Percentiles rank a stretch among this genome's conserved stretches.
These are phyloP conservation scores for Molossus molossus DNA, from an alignment of 2,797 vertebrate genomes.

Conservation along the genomic window DNA sequence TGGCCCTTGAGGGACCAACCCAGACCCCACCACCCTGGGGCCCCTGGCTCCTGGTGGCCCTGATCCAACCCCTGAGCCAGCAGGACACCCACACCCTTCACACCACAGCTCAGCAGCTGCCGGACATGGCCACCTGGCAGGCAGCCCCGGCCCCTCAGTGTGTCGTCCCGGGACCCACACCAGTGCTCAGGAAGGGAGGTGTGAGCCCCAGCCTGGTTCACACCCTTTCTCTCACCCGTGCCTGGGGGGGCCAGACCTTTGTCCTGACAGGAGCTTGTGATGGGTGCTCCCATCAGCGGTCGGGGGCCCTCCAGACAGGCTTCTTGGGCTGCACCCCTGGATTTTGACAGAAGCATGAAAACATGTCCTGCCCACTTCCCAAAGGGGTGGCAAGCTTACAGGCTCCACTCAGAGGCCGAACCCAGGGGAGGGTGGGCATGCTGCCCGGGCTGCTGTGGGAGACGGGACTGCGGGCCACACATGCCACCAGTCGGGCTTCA, in stretches of 20 bases:
- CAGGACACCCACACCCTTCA: accelerated
- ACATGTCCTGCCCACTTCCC: neutral
- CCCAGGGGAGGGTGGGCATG: accelerated
- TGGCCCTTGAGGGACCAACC: neutral
- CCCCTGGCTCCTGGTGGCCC: neutral
- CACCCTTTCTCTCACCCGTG: neutral
- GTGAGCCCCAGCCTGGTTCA: neutral
- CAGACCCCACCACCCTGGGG: no score
- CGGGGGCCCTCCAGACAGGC: neutral
- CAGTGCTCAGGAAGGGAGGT: accelerated
- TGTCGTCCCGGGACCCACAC: neutral
- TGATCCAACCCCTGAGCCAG: neutral
- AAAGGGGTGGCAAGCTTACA: neutral
- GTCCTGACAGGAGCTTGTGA: neutral
- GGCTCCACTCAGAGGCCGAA: neutral
- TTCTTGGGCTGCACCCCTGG: neutral
- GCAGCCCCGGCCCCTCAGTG: neutral
- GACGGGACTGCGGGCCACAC: accelerated
- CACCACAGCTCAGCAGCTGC: accelerated
- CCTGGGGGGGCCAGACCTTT: no score
- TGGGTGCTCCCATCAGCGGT: accelerated
- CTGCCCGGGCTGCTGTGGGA: neutral
- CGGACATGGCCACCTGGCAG: accelerated
- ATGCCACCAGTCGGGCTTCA: accelerated
- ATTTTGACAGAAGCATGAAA: accelerated